Evolutionary conservation across 2,888 invertebrate genomes (phyloP), one percentile per base, ranked within the genome.

Genomic region (Pseudococcus viburni): DNA sequence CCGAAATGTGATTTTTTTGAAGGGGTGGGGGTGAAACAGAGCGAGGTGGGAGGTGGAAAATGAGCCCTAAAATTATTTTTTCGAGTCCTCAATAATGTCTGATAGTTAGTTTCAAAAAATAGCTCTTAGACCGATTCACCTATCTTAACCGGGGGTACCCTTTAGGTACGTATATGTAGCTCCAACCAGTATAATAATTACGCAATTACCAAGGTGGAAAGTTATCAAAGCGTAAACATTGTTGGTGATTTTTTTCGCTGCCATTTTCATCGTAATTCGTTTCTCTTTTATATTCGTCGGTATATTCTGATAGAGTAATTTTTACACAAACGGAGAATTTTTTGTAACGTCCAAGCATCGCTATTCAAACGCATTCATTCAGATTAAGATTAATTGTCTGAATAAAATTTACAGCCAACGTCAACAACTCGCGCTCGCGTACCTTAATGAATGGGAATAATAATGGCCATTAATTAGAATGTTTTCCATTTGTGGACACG

Each of bases 401-500:
- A 80, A 80, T 80, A 80, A 80, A 80, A 80, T 80, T 80, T 42
- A 80, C 80, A 73, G 15, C 68, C 1, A 55, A 55, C 68, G 68
- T 73, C 68, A 73, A 73, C 68, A 6, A 12, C 68, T 68, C n/a
- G 55, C 19, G 59, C 33, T 26, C 80, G n/a, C 39, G 42, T 80
- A 46, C 39, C 51, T 42, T 80, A 80, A 80, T 80, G 80, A 80
- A 80, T 80, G 80, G n/a, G 80, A 42, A 80, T 80, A 80, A 80
- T 80, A 80, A 80, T 42, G 80, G 42, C 80, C 80, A 80, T 80
- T 80, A 80, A 80, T 80, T 80, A 80, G 80, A 80, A 80, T 80
- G 68, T 73, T 80, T 80, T 80, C 80, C 80, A 80, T 80, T 42
- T 19, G 80, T n/a, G 42, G 80, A 80, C 68, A 73, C 68, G 68